Conservation (phyloP, 2,797 vertebrate genomes). For the Myripristis murdjan region DNA sequence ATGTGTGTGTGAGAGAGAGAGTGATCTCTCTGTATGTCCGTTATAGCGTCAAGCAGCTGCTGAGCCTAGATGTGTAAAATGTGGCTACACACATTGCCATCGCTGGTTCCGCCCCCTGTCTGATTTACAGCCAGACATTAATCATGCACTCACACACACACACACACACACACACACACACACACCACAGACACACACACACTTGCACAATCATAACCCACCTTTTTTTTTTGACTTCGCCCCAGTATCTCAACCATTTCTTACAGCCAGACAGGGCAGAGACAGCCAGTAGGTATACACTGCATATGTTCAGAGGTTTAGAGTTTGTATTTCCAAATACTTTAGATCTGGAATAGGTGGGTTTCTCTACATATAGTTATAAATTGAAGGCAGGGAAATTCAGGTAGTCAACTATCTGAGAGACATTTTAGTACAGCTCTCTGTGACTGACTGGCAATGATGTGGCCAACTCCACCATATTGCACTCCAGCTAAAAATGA, state of each 20-base stretch:
- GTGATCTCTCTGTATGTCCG: slow-evolving; percentile 33
- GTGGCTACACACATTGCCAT: slow-evolving; percentile 65
- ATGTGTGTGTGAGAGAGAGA: neutral
- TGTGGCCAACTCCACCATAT: neutral
- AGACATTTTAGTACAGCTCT: no score
- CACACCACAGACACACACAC: slow-evolving; percentile 16
- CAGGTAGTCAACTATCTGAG: no score
- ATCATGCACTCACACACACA: slow-evolving; percentile 59
- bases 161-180: slow-evolving; percentile 46
- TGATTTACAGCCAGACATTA: slow-evolving; percentile 83
- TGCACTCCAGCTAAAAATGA: neutral
- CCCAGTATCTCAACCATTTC: no score
- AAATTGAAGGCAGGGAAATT: no score
- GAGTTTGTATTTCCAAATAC: neutral
- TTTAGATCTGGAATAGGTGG: neutral
- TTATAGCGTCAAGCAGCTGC: slow-evolving; percentile 69
- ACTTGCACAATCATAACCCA: slow-evolving; percentile 43
- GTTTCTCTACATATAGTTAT: neutral
- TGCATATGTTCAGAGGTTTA: neutral
- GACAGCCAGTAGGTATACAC: neutral
- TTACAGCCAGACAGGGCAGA: slow-evolving; percentile 3
- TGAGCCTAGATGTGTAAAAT: slow-evolving; percentile 57
- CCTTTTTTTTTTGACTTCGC: neutral
- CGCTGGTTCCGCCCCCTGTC: slow-evolving; percentile 57
- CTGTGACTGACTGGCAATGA: neutral